A percentile compares a stretch with the other conserved stretches of the same genome.
Evolutionary conservation across 2,113 vertebrate species (phyloP).

Genomic region (Cervus canadensis): DNA sequence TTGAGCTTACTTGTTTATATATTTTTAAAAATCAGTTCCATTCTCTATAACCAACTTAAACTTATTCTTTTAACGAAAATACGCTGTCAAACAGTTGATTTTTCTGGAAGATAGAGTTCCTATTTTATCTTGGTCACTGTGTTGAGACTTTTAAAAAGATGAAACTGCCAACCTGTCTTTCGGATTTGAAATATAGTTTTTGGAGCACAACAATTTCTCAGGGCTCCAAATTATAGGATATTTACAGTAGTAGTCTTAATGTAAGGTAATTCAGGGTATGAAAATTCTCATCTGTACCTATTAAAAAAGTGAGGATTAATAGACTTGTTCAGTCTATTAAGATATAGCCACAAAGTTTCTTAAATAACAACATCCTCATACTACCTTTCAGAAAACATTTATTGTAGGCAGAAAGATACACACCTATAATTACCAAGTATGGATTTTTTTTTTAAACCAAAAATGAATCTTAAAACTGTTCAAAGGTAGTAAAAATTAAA

Average conservation of each 20-base stretch:
- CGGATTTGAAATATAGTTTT: slow-evolving; percentile 35
- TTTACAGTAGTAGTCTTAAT: not conserved
- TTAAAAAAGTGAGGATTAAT: not conserved
- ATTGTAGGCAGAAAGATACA: not conserved
- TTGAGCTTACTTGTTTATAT: not conserved
- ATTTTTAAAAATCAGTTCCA: not conserved
- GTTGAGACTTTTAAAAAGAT: slow-evolving; percentile 25
- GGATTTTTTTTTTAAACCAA: not conserved
- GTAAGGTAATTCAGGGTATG: not conserved
- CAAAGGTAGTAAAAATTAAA: not conserved
- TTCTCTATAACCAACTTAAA: not conserved
- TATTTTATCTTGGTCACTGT: not conserved
- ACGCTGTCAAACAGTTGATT: not conserved
- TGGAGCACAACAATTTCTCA: not conserved
- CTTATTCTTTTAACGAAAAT: slow-evolving; percentile 37
- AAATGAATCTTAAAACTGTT: slow-evolving; percentile 19
- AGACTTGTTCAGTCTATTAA: not conserved
- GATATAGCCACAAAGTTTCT: not conserved
- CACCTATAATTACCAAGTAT: not conserved
- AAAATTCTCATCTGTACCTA: slow-evolving; percentile 1
- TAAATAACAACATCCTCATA: not conserved
- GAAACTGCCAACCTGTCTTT: not conserved
- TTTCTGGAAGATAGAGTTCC: slow-evolving; percentile 1
- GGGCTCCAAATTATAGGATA: not conserved
- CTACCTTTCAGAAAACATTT: slow-evolving; percentile 1